phyloP scores from a whole-genome alignment of 2,797 vertebrate genomes.

The Silurus lanzhouensis region DNA sequence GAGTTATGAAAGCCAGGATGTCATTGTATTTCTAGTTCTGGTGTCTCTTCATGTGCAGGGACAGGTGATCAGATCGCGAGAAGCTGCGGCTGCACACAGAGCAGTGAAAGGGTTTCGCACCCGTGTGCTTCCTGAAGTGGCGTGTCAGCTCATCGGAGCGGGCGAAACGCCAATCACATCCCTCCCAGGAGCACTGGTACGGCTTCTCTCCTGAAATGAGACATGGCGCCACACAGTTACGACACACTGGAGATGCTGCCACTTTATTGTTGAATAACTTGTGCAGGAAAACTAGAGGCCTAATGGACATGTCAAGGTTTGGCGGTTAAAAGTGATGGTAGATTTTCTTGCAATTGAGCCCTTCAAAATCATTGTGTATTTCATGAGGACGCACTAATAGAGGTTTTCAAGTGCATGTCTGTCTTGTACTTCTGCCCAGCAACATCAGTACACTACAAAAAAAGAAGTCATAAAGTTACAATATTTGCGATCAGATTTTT shows the following conservation, averaged over 20 bases:
- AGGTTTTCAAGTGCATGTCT: background rate
- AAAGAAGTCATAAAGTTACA: background rate
- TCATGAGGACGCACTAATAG: background rate
- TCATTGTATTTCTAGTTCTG: constrained; percentile 79
- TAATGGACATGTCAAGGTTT: constrained; percentile 1
- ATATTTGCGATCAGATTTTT: constrained; percentile 60
- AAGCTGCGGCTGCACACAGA: constrained; percentile 91
- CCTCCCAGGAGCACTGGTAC: constrained; percentile 95
- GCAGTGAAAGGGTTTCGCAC: constrained; percentile 95
- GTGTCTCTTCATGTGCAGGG: constrained; percentile 97
- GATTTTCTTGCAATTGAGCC: background rate
- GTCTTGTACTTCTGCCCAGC: background rate
- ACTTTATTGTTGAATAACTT: background rate
- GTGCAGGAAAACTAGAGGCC: background rate
- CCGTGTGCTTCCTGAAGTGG: constrained; percentile 97
- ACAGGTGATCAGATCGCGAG: constrained; percentile 96
- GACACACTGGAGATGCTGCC: constrained; percentile 10
- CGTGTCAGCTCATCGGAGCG: constrained; percentile 95
- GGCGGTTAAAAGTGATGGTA: background rate
- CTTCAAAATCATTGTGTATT: background rate
- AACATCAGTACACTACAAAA: background rate
- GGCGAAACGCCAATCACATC: constrained; percentile 96
- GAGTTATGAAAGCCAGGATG: constrained; percentile 26
- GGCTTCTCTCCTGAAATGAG: constrained; percentile 89
- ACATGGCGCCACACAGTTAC: constrained; percentile 41